Evolutionary conservation across 1,140 invertebrate genomes (phyloP), one percentile per base, ranked within the genome.

Genomic region (Subanguina moxae): DNA sequence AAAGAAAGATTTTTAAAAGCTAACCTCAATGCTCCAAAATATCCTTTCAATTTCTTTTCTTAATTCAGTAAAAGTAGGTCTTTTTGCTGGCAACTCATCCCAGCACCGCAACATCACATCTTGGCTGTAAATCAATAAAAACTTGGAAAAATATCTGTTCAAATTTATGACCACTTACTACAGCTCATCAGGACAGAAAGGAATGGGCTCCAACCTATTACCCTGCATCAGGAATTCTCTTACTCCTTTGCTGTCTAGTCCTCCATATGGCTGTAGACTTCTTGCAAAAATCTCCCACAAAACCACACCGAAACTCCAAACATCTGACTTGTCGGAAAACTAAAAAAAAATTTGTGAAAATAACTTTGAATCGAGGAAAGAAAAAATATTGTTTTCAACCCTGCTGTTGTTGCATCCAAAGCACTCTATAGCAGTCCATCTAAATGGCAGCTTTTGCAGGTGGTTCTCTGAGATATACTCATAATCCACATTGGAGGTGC

Each of bases 401-500:
- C 25, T 11, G 56, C 66, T 48, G 52, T 61, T 3, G 8, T 19
- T 48, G 32, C 32, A 5, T n/a, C 67, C 42, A 48, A 76, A 61
- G 71, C 72, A 73, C 48, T 73, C 72, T 21, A 73, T 62, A 28
- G 72, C 72, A 0, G 72, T 73, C 72, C 72, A 73, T 13, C 72
- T 73, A 38, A 74, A 76, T 3, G 72, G 72, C 30, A 73, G 57
- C 30, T 73, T 45, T 23, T 57, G 27, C 21, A 28, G 27, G 21
- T 57, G 15, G 52, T 73, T 70, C 1, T 19, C 46, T 8, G 58
- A 62, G 17, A 71, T 21, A 59, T 73, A 73, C 13, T 63, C 38
- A 32, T 69, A 71, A 9, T 65, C 46, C 21, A 32, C 23, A 32
- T 73, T 67, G n/a, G 61, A n/a, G 32, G 19, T 52, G 32, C 94